A percentile compares a stretch with the other conserved stretches of the same genome.
phyloP scores from a whole-genome alignment of 2,888 invertebrate species.

The Fissipunctia ypsillon region DNA sequence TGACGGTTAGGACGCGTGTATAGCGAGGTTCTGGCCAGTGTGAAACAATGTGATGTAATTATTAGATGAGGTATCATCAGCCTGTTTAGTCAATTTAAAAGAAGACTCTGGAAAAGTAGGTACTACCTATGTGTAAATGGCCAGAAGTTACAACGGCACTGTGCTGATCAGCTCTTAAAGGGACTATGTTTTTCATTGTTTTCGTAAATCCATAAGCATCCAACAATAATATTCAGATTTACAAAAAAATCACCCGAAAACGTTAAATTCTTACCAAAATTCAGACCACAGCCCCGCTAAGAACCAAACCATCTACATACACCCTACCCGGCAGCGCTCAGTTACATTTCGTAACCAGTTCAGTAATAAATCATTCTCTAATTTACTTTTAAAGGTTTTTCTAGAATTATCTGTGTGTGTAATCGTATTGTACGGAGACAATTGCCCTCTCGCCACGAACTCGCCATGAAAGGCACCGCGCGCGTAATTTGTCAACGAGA shows the following conservation, averaged over 20 bases:
- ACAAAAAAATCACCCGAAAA: neutral
- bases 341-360: slow-evolving; percentile 83
- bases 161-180: neutral
- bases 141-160: neutral
- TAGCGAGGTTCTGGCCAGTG: neutral
- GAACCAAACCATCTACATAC: slow-evolving; percentile 36
- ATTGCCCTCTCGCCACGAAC: slow-evolving; percentile 72
- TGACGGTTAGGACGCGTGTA: slow-evolving; percentile 69
- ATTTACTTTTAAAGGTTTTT: slow-evolving; percentile 90
- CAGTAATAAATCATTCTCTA: slow-evolving; percentile 89
- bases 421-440: slow-evolving; percentile 87
- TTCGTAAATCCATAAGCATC: neutral
- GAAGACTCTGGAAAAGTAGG: neutral
- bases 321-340: slow-evolving; percentile 72
- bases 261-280: neutral
- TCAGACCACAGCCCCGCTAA: neutral
- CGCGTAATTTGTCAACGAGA: slow-evolving; percentile 86
- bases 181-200: neutral
- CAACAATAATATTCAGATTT: neutral
- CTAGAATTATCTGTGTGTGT: slow-evolving; percentile 86
- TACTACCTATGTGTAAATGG: neutral
- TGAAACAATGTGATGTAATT: slow-evolving; percentile 34
- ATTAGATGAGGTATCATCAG: slow-evolving; percentile 13
- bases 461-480: slow-evolving; percentile 81
- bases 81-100: neutral